phyloP scores from a whole-genome alignment of 2,113 vertebrate genomes.

The Gymnobelideus leadbeateri region DNA sequence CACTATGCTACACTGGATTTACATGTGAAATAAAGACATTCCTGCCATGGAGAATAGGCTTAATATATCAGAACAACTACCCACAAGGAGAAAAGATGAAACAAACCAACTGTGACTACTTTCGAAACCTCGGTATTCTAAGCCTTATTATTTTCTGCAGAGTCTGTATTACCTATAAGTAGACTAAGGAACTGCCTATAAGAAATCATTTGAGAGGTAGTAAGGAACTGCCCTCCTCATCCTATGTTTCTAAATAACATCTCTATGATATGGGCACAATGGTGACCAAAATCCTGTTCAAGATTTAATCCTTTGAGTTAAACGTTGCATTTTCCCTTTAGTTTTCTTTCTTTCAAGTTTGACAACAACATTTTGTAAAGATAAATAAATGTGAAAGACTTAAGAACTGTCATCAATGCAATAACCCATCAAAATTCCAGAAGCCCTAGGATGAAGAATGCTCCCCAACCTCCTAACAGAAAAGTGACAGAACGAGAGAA shows the following conservation, averaged over 20 bases:
- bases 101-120: not conserved
- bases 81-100: not conserved
- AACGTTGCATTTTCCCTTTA: not conserved
- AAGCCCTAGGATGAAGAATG: not conserved
- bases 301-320: not conserved
- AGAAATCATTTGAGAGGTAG: not conserved
- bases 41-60: not conserved
- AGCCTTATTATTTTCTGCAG: not conserved
- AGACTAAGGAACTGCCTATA: not conserved
- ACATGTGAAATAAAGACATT: slow-evolving; percentile 3
- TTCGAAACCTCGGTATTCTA: not conserved
- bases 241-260: not conserved
- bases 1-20: not conserved
- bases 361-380: not conserved
- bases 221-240: not conserved
- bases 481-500: not conserved
- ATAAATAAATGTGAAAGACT: not conserved
- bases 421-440: not conserved
- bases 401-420: not conserved
- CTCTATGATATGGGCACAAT: not conserved
- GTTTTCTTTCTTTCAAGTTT: not conserved
- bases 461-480: not conserved
- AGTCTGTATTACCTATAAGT: not conserved
- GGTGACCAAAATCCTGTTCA: not conserved
- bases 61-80: not conserved